A percentile compares a stretch with the other conserved stretches of the same genome.
These are phyloP conservation scores for Sebastes cheni DNA, from an alignment of 2,797 vertebrate species.

Conservation along the genomic window DNA sequence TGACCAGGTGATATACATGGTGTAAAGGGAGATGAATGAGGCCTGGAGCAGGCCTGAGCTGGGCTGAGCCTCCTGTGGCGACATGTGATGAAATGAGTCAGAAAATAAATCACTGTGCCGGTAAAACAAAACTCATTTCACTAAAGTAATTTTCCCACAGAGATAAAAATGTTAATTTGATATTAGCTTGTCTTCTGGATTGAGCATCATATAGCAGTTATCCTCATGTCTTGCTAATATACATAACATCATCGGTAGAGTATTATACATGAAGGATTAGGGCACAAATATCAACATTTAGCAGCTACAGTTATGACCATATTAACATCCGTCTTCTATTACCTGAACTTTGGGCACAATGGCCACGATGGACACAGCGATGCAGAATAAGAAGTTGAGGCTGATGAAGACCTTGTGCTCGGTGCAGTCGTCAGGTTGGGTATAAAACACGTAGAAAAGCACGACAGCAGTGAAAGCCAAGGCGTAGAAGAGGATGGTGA, in stretches of 20 bases:
- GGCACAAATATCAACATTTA: background rate
- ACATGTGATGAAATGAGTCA: background rate
- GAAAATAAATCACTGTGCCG: background rate
- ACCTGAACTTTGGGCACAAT: conserved; percentile 94
- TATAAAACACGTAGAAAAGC: conserved; percentile 90
- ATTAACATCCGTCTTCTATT: background rate
- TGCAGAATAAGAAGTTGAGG: conserved; percentile 90
- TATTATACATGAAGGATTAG: background rate
- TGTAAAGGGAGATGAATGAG: conserved; percentile 90
- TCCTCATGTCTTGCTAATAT: background rate
- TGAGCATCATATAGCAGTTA: background rate
- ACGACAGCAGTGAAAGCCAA: conserved; percentile 76
- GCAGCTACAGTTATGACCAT: background rate
- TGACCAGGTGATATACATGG: conserved; percentile 91
- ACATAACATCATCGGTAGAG: background rate
- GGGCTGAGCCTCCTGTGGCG: conserved; percentile 87
- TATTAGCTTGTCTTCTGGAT: background rate
- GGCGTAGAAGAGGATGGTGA: conserved; percentile 83
- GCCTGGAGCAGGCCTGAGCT: conserved; percentile 93
- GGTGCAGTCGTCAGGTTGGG: conserved; percentile 80
- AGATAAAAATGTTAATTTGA: background rate
- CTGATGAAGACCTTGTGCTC: conserved; percentile 91
- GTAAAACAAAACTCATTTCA: background rate
- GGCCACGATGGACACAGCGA: conserved; percentile 85
- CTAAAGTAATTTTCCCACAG: accelerated